Evolutionary conservation across 2,797 vertebrate genomes (phyloP).

Genomic region (Philypnodon macrostomus): DNA sequence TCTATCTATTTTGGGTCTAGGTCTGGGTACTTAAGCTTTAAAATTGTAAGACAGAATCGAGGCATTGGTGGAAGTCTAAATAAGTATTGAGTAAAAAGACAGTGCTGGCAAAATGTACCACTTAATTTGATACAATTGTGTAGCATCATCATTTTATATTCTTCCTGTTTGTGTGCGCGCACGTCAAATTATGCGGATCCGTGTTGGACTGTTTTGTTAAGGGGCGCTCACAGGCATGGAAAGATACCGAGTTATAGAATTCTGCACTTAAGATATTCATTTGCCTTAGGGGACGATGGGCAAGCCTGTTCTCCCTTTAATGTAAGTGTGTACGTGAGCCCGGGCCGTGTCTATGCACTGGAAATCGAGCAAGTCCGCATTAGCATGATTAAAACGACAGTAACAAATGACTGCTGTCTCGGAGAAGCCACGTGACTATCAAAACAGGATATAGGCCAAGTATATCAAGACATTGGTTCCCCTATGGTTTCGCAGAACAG

Average conservation of each 20-base stretch:
- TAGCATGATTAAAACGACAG: slow-evolving; percentile 79
- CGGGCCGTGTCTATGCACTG: slow-evolving; percentile 3
- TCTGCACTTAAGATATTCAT: slow-evolving; percentile 67
- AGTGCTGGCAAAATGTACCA: slow-evolving; percentile 56
- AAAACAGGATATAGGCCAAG: slow-evolving; percentile 61
- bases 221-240: slow-evolving; percentile 30
- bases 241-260: slow-evolving; percentile 55
- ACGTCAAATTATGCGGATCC: slow-evolving; percentile 20
- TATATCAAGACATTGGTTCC: slow-evolving; percentile 38
- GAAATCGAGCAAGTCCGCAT: slow-evolving; percentile 50
- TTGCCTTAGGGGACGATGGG: slow-evolving; percentile 58
- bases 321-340: slow-evolving; percentile 18
- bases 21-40: no score
- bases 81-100: no score
- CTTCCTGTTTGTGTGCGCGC: slow-evolving; percentile 25
- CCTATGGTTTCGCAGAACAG: slow-evolving; percentile 31
- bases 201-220: slow-evolving; percentile 26
- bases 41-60: no score
- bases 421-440: slow-evolving; percentile 53
- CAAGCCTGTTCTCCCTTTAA: slow-evolving; percentile 54
- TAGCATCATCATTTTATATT: slow-evolving; percentile 52
- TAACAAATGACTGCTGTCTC: slow-evolving; percentile 74
- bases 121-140: slow-evolving; percentile 71
- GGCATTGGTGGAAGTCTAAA: no score
- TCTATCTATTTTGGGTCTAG: no score